These are phyloP conservation scores for Blera fallax DNA, from an alignment of 2,888 invertebrate genomes.

Conservation along the genomic window DNA sequence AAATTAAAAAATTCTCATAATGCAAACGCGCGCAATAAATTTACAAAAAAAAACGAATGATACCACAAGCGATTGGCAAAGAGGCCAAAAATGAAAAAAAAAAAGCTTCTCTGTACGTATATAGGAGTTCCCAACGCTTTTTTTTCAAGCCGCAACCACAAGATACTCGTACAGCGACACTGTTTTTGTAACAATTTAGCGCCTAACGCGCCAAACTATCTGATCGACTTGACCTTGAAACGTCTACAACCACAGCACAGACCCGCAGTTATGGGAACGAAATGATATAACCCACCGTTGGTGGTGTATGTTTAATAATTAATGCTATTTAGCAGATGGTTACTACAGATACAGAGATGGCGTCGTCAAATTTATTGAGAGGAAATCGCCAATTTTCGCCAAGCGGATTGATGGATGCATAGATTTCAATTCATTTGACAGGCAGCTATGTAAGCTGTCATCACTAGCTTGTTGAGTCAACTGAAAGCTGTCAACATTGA, in stretches of 20 bases:
- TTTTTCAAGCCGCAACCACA: background rate
- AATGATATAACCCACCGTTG: background rate
- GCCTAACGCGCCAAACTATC: background rate
- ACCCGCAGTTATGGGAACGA: background rate
- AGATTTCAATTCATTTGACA: background rate
- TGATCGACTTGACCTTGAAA: slow-evolving; percentile 28
- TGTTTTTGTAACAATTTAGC: background rate
- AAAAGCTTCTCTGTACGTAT: background rate
- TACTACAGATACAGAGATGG: background rate
- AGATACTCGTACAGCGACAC: background rate
- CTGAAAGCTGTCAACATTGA: slow-evolving; percentile 23
- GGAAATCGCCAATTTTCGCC: background rate
- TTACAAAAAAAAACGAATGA: background rate
- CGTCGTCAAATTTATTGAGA: background rate
- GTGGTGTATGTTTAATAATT: background rate
- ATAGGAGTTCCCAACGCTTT: background rate
- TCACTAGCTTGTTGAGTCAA: background rate
- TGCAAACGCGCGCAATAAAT: background rate
- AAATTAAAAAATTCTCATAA: background rate
- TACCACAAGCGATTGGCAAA: background rate
- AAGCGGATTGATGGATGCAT: background rate
- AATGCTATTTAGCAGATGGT: background rate
- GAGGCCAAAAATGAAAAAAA: background rate
- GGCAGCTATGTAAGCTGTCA: background rate
- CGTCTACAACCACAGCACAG: background rate